A percentile compares a stretch with the other conserved stretches of the same genome.
phyloP scores from a whole-genome alignment of 1,140 invertebrate genomes.

The Goniozus legneri region DNA sequence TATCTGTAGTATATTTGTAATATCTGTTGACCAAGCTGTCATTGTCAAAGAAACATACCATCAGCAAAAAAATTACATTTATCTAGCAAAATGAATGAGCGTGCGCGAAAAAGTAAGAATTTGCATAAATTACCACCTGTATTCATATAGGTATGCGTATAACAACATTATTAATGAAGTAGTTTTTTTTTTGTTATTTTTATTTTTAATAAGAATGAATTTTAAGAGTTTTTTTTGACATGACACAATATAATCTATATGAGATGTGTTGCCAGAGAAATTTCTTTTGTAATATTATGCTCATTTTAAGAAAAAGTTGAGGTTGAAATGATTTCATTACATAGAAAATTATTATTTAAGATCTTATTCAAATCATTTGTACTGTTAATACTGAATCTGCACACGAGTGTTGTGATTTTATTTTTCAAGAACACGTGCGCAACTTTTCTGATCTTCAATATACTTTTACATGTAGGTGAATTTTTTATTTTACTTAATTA shows the following conservation, averaged over 20 bases:
- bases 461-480: conserved; percentile 18
- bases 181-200: neutral
- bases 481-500: conserved; percentile 27
- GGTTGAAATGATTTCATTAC: neutral
- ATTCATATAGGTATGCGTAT: neutral
- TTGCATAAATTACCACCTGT: neutral
- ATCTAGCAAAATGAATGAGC: neutral
- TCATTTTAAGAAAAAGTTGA: neutral
- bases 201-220: too few species aligned
- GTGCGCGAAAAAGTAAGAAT: neutral
- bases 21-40: neutral
- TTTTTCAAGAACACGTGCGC: neutral
- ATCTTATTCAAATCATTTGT: neutral
- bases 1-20: neutral
- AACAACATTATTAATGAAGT: neutral
- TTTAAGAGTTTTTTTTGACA: too few species aligned
- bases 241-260: too few species aligned
- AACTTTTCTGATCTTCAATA: conserved; percentile 1
- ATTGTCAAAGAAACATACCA: neutral
- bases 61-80: neutral
- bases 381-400: too few species aligned
- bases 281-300: neutral
- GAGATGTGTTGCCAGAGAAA: neutral
- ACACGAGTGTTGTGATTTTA: too few species aligned
- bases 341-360: neutral